Evolutionary conservation across 2,113 vertebrate genomes (phyloP), one percentile per base, ranked within the genome.

Genomic region (Arvicanthis niloticus): DNA sequence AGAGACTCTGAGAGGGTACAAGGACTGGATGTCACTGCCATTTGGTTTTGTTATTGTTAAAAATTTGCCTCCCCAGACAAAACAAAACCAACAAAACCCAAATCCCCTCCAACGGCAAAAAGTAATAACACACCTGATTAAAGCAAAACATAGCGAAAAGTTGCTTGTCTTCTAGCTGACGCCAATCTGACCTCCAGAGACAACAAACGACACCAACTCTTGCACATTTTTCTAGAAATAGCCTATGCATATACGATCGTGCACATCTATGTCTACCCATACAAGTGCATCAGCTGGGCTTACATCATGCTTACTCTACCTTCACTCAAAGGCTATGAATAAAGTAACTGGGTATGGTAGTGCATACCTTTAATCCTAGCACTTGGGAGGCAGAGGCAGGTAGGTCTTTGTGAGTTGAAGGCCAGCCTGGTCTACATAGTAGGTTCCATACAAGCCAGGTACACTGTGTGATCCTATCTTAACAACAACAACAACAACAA

Each of bases 11-110:
- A 77, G 92, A 76, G 15, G 42, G 51, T 16, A 76, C 70, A 51
- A 26, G 40, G 40, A 9, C 12, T 51, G 31, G 40, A 16, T 62
- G 16, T 68, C 48, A 85, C 21, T 62, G 45, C 11, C 51, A 67
- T 82, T 89, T 93, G 62, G 67, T 70, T 88, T 84, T 96, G 89
- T 94, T 40, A 90, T 89, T 81, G 91, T 78, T 82, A 56, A 92
- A 77, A 77, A 62, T 72, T 88, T 90, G 7, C 42, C 15, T 96
- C 76, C 58, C 40, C 31, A 92, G 84, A 84, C 17, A 56, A 96
- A 89, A 62, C 2, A 92, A 92, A 96, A 73, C 37, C 56, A 78
- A 73, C 60, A 68, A 88, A 93, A 56, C 17, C 37, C 76, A 82
- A 93, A 76, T 85, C 31, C 72, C 53, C 75, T 94, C 68, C 34